phyloP scores from a whole-genome alignment of 2,113 vertebrate genomes.

The Struthidea cinerea region DNA sequence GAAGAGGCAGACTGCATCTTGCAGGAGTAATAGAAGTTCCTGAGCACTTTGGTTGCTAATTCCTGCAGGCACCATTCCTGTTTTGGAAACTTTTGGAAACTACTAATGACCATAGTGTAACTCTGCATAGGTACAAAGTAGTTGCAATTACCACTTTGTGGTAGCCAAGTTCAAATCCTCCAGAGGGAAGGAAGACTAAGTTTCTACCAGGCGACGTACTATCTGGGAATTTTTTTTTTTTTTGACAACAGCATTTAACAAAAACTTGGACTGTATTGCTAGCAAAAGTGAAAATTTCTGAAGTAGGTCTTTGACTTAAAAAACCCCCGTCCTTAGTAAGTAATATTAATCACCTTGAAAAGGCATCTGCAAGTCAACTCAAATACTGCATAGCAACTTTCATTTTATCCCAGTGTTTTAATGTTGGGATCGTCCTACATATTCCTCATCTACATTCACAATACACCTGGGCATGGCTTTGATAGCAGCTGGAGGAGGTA shows the following conservation, averaged over 20 bases:
- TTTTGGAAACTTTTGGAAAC: neutral
- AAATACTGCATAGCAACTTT: neutral
- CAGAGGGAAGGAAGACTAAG: neutral
- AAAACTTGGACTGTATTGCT: neutral
- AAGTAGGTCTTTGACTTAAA: neutral
- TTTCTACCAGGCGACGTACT: neutral
- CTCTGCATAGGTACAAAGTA: neutral
- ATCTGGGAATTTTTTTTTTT: neutral
- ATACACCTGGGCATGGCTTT: neutral
- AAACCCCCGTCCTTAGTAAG: neutral
- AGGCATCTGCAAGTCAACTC: neutral
- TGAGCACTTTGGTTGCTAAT: neutral
- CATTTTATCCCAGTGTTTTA: neutral
- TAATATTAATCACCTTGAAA: neutral
- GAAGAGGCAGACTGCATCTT: neutral
- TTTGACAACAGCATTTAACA: neutral
- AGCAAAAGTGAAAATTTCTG: neutral
- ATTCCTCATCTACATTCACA: neutral
- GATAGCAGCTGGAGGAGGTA: neutral
- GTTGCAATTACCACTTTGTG: neutral
- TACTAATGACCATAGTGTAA: neutral
- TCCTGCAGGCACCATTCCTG: neutral
- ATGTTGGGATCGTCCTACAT: neutral
- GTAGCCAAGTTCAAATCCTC: neutral
- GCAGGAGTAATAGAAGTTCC: neutral